These are phyloP conservation scores for Antheraea assamensis DNA, from an alignment of 2,888 invertebrate genomes.

Conservation along the genomic window DNA sequence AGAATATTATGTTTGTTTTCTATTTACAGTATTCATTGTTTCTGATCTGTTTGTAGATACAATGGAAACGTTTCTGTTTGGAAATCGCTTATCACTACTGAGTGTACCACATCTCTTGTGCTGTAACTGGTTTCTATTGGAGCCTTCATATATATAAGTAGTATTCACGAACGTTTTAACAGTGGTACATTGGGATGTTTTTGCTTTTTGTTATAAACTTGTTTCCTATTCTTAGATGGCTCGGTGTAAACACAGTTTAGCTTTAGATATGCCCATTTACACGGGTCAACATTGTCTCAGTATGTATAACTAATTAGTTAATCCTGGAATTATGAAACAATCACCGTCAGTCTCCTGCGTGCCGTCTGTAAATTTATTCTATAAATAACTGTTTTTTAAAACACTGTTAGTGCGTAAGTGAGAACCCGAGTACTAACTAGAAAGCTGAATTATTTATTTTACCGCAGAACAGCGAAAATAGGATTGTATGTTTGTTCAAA, in stretches of 20 bases:
- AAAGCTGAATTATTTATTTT: not conserved
- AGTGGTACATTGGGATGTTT: not conserved
- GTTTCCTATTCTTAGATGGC: not conserved
- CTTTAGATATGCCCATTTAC: too few relatives aligned
- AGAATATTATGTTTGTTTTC: constrained; percentile 16
- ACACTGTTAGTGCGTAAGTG: too few relatives aligned
- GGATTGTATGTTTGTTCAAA: constrained; percentile 33
- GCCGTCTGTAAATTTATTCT: too few relatives aligned
- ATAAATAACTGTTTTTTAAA: too few relatives aligned
- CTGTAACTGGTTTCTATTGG: not conserved
- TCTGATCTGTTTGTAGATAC: constrained; percentile 9
- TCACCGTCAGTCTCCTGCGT: too few relatives aligned
- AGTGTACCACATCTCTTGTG: constrained; percentile 4
- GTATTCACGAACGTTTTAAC: not conserved
- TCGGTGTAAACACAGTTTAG: not conserved
- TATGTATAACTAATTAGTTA: too few relatives aligned
- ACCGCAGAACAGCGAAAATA: constrained; percentile 12
- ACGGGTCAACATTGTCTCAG: too few relatives aligned
- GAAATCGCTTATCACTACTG: constrained; percentile 7
- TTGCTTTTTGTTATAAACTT: not conserved
- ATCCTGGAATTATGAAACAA: too few relatives aligned
- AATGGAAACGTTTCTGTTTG: not conserved
- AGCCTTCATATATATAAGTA: not conserved
- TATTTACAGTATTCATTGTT: constrained; percentile 8
- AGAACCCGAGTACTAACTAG: not conserved